Conservation (phyloP, 2,797 vertebrate species). For the Naso thynnoides region DNA sequence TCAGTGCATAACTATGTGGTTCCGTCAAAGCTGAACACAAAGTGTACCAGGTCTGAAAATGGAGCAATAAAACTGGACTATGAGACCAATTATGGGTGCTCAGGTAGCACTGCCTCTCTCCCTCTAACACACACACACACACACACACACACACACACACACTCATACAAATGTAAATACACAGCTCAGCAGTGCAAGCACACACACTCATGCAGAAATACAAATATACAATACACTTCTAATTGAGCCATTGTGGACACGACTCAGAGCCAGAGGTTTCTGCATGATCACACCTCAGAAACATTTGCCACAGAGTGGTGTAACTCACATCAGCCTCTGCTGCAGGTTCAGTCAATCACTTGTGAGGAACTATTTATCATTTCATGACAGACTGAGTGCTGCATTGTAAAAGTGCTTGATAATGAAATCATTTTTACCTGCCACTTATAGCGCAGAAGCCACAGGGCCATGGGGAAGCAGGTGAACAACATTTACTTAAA, state of each 20-base stretch:
- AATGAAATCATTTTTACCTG: constrained; percentile 16
- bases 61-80: constrained; percentile 76
- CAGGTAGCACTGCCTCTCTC: constrained; percentile 69
- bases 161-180: constrained; percentile 20
- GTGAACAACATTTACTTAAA: constrained; percentile 3
- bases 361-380: constrained; percentile 24
- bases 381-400: constrained; percentile 22
- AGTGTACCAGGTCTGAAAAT: constrained; percentile 66
- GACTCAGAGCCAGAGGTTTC: constrained; percentile 43
- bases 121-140: constrained; percentile 28
- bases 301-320: constrained; percentile 30
- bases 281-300: constrained; percentile 55
- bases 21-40: constrained; percentile 78
- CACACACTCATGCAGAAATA: constrained; percentile 42
- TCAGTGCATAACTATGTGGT: constrained; percentile 84
- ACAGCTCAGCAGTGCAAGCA: background rate
- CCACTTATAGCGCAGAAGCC: background rate
- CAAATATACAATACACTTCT: constrained; percentile 55
- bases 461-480: background rate
- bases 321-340: constrained; percentile 21
- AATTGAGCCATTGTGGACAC: constrained; percentile 39
- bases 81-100: constrained; percentile 83
- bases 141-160: constrained; percentile 25
- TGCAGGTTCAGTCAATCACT: constrained; percentile 32
- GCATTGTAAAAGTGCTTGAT: constrained; percentile 2